These are phyloP conservation scores for Kryptopterus vitreolus DNA, from an alignment of 2,797 vertebrate species.

Conservation along the genomic window DNA sequence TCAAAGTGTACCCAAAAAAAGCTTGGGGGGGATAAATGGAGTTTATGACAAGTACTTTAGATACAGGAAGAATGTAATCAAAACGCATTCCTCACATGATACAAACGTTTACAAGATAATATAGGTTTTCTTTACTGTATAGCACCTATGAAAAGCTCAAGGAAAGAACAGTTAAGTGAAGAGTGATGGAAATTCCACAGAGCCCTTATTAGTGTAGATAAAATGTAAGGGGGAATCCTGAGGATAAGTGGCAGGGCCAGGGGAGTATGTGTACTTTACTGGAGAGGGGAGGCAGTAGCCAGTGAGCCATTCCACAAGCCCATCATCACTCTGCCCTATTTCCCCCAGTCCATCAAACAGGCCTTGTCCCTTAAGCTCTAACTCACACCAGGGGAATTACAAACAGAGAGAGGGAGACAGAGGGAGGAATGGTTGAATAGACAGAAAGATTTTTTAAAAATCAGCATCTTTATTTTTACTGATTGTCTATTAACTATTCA, in stretches of 20 bases:
- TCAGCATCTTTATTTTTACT: neutral
- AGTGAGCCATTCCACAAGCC: conserved; percentile 62
- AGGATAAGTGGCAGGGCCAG: conserved; percentile 61
- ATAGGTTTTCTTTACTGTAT: neutral
- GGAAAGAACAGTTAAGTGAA: neutral
- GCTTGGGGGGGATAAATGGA: neutral
- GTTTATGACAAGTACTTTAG: neutral
- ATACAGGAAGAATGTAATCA: neutral
- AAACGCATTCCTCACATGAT: neutral
- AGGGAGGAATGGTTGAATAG: neutral
- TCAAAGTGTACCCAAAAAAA: conserved; percentile 1
- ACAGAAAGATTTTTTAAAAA: neutral
- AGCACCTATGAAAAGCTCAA: conserved; percentile 11
- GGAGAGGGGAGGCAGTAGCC: conserved; percentile 53
- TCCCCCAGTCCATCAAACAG: conserved; percentile 36
- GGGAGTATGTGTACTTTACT: conserved; percentile 73
- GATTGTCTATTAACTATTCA: neutral
- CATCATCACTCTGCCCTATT: conserved; percentile 60
- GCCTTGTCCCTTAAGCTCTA: conserved; percentile 22
- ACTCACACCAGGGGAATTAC: neutral
- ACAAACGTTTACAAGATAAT: neutral
- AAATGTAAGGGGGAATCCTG: conserved; percentile 56
- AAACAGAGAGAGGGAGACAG: conserved; percentile 2
- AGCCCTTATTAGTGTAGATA: conserved; percentile 24
- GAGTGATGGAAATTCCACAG: conserved; percentile 30